These are phyloP conservation scores for Probosciger aterrimus DNA, from an alignment of 2,113 vertebrate genomes.

Conservation along the genomic window DNA sequence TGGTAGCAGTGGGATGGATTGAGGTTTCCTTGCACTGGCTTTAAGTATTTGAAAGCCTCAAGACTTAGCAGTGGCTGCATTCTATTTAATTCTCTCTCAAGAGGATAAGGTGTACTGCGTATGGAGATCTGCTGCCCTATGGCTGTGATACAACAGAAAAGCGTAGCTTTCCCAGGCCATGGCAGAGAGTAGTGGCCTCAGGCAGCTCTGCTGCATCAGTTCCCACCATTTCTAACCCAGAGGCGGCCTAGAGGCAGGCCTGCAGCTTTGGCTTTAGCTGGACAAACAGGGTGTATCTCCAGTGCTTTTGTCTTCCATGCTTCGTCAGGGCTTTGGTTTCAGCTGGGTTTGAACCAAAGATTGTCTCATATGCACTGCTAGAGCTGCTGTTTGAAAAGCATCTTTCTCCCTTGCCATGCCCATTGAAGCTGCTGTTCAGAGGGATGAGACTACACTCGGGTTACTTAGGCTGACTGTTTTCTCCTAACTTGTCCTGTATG, in stretches of 20 bases:
- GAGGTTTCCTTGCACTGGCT: not conserved
- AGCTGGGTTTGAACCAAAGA: not conserved
- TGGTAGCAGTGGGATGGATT: not conserved
- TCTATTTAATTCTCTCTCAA: not conserved
- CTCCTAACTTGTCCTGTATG: not conserved
- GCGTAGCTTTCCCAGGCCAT: not conserved
- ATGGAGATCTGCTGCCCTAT: not conserved
- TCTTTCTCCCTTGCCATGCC: not conserved
- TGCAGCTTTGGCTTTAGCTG: not conserved
- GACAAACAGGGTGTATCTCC: not conserved
- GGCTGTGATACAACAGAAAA: not conserved
- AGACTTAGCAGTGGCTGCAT: not conserved
- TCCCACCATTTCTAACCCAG: slow-evolving; percentile 23
- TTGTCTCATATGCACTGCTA: accelerated
- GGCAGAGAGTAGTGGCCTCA: not conserved
- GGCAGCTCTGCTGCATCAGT: not conserved
- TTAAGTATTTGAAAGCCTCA: not conserved
- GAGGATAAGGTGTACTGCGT: not conserved
- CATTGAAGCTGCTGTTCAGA: not conserved
- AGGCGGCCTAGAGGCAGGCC: not conserved
- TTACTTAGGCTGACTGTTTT: not conserved
- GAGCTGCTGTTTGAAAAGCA: not conserved
- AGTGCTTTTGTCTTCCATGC: not conserved
- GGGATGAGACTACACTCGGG: not conserved
- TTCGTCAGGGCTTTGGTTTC: not conserved